Evolutionary conservation across 2,797 vertebrate genomes (phyloP).

Genomic region (Sciurus vulgaris): DNA sequence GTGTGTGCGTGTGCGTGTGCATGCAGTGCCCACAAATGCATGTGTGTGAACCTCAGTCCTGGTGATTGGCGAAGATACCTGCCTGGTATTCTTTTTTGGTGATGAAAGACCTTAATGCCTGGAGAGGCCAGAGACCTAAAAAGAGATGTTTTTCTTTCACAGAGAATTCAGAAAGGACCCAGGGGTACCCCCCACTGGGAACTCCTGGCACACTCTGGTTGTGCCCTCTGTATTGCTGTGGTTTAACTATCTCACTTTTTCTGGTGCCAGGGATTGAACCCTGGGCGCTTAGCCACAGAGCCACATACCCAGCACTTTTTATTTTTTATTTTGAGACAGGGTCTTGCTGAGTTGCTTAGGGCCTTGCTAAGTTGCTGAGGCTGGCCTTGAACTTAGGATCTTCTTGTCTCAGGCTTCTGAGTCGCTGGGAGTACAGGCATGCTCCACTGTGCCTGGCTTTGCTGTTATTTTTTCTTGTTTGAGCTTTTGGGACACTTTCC

Average conservation of each 20-base stretch:
- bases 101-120: not conserved
- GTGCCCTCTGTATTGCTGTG: not conserved
- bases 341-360: not conserved
- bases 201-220: not conserved
- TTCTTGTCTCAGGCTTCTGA: not conserved
- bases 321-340: not conserved
- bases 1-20: not conserved
- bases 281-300: too few relatives aligned
- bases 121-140: not conserved
- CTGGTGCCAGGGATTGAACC: not conserved
- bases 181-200: not conserved
- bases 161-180: not conserved
- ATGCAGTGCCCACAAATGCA: too few relatives aligned
- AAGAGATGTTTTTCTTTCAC: not conserved
- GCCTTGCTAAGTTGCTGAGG: not conserved
- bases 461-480: not conserved
- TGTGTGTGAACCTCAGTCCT: not conserved
- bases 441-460: not conserved
- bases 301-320: not conserved
- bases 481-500: not conserved
- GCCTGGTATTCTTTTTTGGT: not conserved
- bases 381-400: not conserved
- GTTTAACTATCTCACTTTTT: accelerated
- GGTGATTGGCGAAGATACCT: not conserved
- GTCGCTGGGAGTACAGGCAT: not conserved